Conservation (phyloP, 2,797 vertebrate species). For the Microctenopoma stevenorrisi region DNA sequence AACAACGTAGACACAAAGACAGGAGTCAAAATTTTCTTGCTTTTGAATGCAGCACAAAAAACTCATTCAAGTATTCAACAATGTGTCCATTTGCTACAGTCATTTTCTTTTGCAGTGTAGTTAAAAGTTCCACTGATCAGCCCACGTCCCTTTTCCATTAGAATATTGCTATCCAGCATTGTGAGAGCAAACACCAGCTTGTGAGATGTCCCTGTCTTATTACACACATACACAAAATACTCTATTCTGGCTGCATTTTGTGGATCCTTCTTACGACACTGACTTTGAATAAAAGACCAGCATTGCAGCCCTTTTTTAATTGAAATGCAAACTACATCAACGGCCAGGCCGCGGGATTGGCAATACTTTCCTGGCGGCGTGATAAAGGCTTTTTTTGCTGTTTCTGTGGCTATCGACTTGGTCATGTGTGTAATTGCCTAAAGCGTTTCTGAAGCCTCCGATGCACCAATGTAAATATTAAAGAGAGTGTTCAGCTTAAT, state of each 20-base stretch:
- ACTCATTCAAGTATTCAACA: slow-evolving; percentile 4
- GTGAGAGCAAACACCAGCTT: slow-evolving; percentile 51
- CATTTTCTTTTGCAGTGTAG: not conserved
- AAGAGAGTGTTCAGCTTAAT: slow-evolving; percentile 81
- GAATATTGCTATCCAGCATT: slow-evolving; percentile 45
- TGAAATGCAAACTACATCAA: slow-evolving; percentile 88
- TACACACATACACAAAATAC: slow-evolving; percentile 67
- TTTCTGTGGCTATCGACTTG: slow-evolving; percentile 83
- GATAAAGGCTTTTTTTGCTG: slow-evolving; percentile 81
- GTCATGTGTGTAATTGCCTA: slow-evolving; percentile 85
- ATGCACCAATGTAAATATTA: slow-evolving; percentile 84
- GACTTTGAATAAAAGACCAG: slow-evolving; percentile 83
- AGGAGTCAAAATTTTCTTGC: not conserved
- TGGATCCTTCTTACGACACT: slow-evolving; percentile 73
- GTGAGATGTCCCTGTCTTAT: slow-evolving; percentile 67
- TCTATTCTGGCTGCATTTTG: slow-evolving; percentile 67
- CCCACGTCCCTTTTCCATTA: slow-evolving; percentile 23
- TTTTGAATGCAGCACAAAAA: slow-evolving; percentile 8
- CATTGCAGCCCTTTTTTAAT: slow-evolving; percentile 81
- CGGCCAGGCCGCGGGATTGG: slow-evolving; percentile 74
- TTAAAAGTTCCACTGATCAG: slow-evolving; percentile 37
- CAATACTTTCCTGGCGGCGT: slow-evolving; percentile 76
- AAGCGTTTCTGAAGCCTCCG: slow-evolving; percentile 79
- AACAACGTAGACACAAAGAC: not conserved
- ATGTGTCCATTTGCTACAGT: not conserved